A percentile compares a stretch with the other conserved stretches of the same genome.
Conservation (phyloP, 2,888 invertebrate species). For the Gnatocerus cornutus region DNA sequence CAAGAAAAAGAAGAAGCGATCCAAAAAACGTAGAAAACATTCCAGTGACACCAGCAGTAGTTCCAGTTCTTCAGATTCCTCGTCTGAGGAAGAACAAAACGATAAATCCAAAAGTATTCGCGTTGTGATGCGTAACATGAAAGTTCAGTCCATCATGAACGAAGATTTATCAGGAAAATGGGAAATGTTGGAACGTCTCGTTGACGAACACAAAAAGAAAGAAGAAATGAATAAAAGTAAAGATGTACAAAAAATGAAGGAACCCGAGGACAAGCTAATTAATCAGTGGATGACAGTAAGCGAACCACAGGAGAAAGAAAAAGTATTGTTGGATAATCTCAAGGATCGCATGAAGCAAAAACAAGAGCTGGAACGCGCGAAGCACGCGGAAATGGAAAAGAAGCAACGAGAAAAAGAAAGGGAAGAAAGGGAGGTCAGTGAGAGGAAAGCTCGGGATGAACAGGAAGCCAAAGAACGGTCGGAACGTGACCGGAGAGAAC, state of each 20-base stretch:
- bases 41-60: constrained; percentile 70
- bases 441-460: constrained; percentile 67
- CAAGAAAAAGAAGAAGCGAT: constrained; percentile 68
- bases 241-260: constrained; percentile 44
- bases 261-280: constrained; percentile 66
- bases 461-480: constrained; percentile 63
- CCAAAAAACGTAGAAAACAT: constrained; percentile 50
- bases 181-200: constrained; percentile 69
- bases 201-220: constrained; percentile 72
- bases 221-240: constrained; percentile 60
- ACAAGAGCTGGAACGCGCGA: constrained; percentile 71
- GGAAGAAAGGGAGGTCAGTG: constrained; percentile 66
- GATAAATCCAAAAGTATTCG: constrained; percentile 77
- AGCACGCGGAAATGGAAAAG: constrained; percentile 65
- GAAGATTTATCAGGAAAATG: constrained; percentile 70
- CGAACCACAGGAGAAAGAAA: constrained; percentile 70
- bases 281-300: constrained; percentile 74
- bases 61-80: constrained; percentile 70
- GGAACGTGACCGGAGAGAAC: constrained; percentile 61
- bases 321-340: constrained; percentile 71
- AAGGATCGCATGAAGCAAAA: constrained; percentile 74
- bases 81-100: constrained; percentile 66
- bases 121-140: constrained; percentile 78
- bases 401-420: constrained; percentile 63
- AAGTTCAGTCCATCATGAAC: constrained; percentile 71